phyloP scores from a whole-genome alignment of 2,888 invertebrate species.

The Drosophila testacea region DNA sequence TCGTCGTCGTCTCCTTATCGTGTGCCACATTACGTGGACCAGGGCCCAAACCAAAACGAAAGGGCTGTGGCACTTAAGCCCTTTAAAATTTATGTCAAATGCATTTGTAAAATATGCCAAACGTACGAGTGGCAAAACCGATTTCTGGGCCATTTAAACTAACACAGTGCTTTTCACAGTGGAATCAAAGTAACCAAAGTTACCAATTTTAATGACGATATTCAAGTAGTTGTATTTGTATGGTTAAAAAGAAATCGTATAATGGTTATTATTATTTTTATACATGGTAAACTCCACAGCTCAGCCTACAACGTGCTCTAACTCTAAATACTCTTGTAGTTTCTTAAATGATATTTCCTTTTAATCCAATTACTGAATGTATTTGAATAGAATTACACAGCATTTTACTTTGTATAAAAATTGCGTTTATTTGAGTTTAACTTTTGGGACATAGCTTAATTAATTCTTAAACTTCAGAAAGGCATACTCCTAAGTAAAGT shows the following conservation, averaged over 20 bases:
- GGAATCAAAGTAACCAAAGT: conserved; percentile 7
- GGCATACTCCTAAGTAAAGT: background rate
- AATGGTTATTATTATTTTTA: too few relatives aligned
- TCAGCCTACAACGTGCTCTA: too few relatives aligned
- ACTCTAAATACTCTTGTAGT: background rate
- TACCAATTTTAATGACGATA: background rate
- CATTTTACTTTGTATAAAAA: background rate
- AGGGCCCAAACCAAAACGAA: conserved; percentile 9
- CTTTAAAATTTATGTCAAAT: conserved; percentile 80
- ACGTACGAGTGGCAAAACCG: conserved; percentile 75
- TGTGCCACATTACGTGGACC: conserved; percentile 50
- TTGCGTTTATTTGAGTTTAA: background rate
- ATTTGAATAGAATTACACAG: background rate
- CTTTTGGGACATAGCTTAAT: background rate
- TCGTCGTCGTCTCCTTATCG: conserved; percentile 58
- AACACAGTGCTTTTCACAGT: conserved; percentile 55
- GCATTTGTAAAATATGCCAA: conserved; percentile 81
- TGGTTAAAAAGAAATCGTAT: too few relatives aligned
- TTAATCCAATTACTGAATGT: background rate
- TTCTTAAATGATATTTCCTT: too few relatives aligned
- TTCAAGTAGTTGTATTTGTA: too few relatives aligned
- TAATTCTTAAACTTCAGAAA: too few relatives aligned
- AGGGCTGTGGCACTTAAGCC: conserved; percentile 62
- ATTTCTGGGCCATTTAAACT: conserved; percentile 73
- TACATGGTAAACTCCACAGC: too few relatives aligned